Conservation (phyloP, 1,140 invertebrate species). For the Heliothis virescens region DNA sequence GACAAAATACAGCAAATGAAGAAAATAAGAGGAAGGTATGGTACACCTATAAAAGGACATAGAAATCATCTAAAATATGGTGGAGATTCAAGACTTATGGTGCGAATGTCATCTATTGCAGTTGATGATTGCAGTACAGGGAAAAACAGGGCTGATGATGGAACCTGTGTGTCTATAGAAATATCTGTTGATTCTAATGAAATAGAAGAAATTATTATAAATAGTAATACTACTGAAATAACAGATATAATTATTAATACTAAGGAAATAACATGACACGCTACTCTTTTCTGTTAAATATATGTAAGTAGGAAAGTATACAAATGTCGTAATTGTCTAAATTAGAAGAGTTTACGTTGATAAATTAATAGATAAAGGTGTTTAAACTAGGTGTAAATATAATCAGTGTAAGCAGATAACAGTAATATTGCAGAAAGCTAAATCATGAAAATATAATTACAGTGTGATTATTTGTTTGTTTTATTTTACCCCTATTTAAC, state of each 20-base stretch:
- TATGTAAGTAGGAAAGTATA: too few relatives aligned
- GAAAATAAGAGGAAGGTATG: neutral
- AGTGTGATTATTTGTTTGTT: too few relatives aligned
- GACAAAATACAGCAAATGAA: neutral
- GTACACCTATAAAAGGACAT: neutral
- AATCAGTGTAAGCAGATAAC: too few relatives aligned
- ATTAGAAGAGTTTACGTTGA: neutral
- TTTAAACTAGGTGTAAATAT: too few relatives aligned
- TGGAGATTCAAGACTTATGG: neutral
- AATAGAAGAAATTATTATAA: neutral
- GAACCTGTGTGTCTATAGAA: conserved; percentile 18
- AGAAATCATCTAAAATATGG: neutral
- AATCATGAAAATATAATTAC: too few relatives aligned
- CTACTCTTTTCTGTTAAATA: neutral
- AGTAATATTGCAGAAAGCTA: too few relatives aligned
- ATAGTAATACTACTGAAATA: neutral
- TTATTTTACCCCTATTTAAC: too few relatives aligned
- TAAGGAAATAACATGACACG: neutral
- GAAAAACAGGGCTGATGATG: conserved; percentile 28
- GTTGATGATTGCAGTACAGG: conserved; percentile 1
- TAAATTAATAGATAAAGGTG: neutral
- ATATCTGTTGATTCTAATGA: neutral
- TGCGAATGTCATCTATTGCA: neutral
- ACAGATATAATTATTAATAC: neutral
- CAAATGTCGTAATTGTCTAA: too few relatives aligned